phyloP scores from a whole-genome alignment of 1,140 invertebrate genomes.

The Venustaconcha ellipsiformis region DNA sequence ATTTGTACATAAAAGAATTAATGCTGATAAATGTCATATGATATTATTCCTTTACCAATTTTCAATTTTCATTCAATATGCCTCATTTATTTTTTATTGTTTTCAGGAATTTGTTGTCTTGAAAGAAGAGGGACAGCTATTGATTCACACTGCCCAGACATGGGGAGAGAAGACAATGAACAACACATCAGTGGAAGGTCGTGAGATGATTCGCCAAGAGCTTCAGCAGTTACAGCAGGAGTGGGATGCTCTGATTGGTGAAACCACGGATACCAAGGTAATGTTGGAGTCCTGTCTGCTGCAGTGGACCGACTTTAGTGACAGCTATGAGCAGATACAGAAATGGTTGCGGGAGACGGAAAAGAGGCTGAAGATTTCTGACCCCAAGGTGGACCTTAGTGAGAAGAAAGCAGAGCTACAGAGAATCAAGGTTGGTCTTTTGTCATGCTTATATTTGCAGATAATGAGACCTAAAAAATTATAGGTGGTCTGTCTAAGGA shows the following conservation, averaged over 20 bases:
- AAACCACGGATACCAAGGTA: conserved; percentile 90
- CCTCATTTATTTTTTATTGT: conserved; percentile 1
- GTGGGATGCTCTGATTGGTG: conserved; percentile 86
- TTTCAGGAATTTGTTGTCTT: conserved; percentile 76
- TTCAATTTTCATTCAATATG: no score
- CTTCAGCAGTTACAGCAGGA: conserved; percentile 87
- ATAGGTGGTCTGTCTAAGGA: no score
- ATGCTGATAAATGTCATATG: no score
- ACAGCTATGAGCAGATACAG: conserved; percentile 89
- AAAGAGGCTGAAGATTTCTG: conserved; percentile 73
- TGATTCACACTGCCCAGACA: conserved; percentile 90
- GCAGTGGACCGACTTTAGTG: conserved; percentile 76
- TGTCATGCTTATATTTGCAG: not conserved
- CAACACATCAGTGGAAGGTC: conserved; percentile 89
- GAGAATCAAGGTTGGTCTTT: conserved; percentile 79
- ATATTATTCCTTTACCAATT: no score
- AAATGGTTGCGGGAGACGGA: conserved; percentile 97
- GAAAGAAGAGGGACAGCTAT: conserved; percentile 90
- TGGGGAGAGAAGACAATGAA: conserved; percentile 94
- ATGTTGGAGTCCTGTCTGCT: conserved; percentile 88
- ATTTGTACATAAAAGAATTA: no score
- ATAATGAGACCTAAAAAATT: no score
- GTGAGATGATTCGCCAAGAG: conserved; percentile 87
- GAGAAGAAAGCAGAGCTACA: conserved; percentile 93
- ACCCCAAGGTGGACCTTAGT: conserved; percentile 80